A percentile compares a stretch with the other conserved stretches of the same genome.
Evolutionary conservation across 2,888 invertebrate species (phyloP).

Genomic region (Calameuta pallipes): DNA sequence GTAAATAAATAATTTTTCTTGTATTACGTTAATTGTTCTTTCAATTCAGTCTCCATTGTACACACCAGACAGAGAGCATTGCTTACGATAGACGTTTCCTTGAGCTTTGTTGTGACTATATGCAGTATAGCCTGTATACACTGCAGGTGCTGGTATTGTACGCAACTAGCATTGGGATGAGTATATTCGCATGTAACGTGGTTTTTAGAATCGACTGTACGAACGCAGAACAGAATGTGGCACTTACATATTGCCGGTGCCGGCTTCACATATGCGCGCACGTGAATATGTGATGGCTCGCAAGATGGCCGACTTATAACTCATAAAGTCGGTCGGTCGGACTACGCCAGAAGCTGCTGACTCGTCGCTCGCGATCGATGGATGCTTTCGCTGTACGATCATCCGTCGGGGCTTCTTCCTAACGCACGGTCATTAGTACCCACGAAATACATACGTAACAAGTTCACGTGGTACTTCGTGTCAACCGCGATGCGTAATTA

Average conservation of each 20-base stretch:
- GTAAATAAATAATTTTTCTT: neutral
- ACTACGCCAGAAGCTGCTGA: conserved; percentile 35
- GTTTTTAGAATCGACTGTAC: conserved; percentile 56
- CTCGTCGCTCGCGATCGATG: conserved; percentile 51
- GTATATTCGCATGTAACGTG: neutral
- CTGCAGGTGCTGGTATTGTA: neutral
- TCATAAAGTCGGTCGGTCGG: conserved; percentile 59
- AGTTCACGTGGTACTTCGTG: neutral
- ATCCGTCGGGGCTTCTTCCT: neutral
- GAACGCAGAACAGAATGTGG: conserved; percentile 53
- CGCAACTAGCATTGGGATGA: neutral
- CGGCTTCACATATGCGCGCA: conserved; percentile 53
- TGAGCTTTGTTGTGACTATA: neutral
- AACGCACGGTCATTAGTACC: neutral
- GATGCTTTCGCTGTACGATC: conserved; percentile 39
- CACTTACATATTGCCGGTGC: conserved; percentile 59
- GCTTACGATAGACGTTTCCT: neutral
- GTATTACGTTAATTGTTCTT: neutral
- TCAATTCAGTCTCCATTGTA: neutral
- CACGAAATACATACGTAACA: neutral
- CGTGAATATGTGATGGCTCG: conserved; percentile 61
- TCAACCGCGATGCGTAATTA: neutral
- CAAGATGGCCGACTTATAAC: conserved; percentile 65
- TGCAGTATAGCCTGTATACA: neutral
- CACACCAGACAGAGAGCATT: neutral